phyloP scores from a whole-genome alignment of 53 echinoderm and acorn worm species.

The Echinarachnius parma region DNA sequence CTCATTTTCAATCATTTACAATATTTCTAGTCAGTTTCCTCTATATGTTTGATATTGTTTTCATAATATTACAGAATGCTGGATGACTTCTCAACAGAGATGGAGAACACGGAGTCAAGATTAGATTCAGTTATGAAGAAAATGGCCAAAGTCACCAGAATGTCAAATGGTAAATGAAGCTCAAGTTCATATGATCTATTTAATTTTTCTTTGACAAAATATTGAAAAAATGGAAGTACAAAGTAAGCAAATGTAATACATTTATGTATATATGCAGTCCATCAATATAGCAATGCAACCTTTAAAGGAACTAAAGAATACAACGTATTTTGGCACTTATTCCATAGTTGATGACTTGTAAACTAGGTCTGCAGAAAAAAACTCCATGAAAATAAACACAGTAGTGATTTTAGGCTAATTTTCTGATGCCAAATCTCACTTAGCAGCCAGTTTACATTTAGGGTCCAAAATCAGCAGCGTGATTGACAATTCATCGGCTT shows the following conservation, averaged over 20 bases:
- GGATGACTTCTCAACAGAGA: constrained; percentile 94
- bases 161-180: constrained; percentile 85
- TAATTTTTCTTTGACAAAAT: background rate
- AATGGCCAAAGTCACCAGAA: constrained; percentile 99
- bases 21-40: background rate
- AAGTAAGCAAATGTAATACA: background rate
- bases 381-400: no score
- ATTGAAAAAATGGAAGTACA: background rate
- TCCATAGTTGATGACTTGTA: no score
- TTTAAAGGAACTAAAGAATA: no score
- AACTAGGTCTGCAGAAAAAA: no score
- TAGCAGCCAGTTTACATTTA: no score
- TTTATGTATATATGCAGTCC: no score
- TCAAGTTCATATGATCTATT: background rate
- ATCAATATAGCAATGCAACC: no score
- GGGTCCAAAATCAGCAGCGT: no score
- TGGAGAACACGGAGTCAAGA: constrained; percentile 96
- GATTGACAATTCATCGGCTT: no score
- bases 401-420: no score
- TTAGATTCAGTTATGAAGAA: constrained; percentile 98
- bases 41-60: constrained; percentile 12
- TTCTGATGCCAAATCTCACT: no score
- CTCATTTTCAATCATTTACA: background rate
- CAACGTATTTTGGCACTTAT: no score
- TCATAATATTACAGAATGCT: constrained; percentile 96